Base-by-base conservation (phyloP, 92 coral and sea anemone genomes). In the Micromussa lordhowensis region DNA sequence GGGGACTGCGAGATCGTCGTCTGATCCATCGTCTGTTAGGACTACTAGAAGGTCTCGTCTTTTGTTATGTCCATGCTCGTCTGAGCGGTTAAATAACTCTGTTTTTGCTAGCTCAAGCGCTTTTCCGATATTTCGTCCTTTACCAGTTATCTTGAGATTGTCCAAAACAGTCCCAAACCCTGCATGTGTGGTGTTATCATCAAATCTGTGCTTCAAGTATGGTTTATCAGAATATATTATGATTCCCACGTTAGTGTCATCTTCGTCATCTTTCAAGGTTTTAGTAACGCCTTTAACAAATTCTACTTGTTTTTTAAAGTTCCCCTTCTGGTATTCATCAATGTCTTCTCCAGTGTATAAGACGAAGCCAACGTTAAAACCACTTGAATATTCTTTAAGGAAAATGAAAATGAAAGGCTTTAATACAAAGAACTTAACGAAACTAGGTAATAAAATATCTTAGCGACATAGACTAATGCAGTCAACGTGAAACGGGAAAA, bases 281-380 rank as follows among this genome's bases (percentile, higher is more conserved):
- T 77, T 77, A 4, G 15, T 63, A 16, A 77, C 28, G 24, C 81
- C 81, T 77, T 77, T 77, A 24, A 77, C 81, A 14, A 77, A 77
- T 51, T 28, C 81, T 11, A 54, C 64, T 77, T 44, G 61, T 21
- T 77, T 77, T 54, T 54, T 77, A 7, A 77, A 77, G 34, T 77
- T 77, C 35, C 81, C 81, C 81, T 77, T 77, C 21, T 77, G 36
- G 15, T 77, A 54, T 48, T 17, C 24, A 63, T 77, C 81, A 16
- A 77, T 44, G 64, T 48, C 35, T 44, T 44, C 64, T 77, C 81
- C 81, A 54, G 40, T 26, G 64, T 48, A 77, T 36, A 77, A 15
- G n/a, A 77, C 61, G 40, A 77, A 77, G 21, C 38, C 81, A 44
- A 77, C 40, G 24, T 77, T 54, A 24, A 77, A 77, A 48, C 59